phyloP scores from a whole-genome alignment of 2,888 invertebrate species.

The Zaprionus bogoriensis region DNA sequence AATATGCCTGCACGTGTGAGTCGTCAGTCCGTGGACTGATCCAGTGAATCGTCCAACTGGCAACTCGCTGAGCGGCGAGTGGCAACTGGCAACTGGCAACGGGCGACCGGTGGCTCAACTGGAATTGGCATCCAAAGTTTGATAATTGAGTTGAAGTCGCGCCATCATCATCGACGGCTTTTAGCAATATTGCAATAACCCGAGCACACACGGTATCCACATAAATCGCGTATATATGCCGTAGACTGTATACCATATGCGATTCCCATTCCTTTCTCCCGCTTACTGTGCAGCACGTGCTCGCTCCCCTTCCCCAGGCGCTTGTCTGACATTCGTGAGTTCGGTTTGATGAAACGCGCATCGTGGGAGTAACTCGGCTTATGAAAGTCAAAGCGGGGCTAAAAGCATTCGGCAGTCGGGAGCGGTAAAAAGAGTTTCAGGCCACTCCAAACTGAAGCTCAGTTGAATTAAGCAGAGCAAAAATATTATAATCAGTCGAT shows the following conservation, averaged over 20 bases:
- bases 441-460: too few relatives aligned
- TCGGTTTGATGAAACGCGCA: slow-evolving; percentile 47
- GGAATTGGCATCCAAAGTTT: slow-evolving; percentile 65
- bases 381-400: slow-evolving; percentile 36
- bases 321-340: slow-evolving; percentile 42
- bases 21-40: not conserved
- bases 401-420: slow-evolving; percentile 10
- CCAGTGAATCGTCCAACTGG: not conserved
- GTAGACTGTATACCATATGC: too few relatives aligned
- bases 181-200: slow-evolving; percentile 50
- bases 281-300: slow-evolving; percentile 48
- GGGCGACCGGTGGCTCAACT: slow-evolving; percentile 19
- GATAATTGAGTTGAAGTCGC: slow-evolving; percentile 73
- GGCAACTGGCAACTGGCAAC: too few relatives aligned
- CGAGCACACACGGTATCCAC: slow-evolving; percentile 20
- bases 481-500: too few relatives aligned
- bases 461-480: too few relatives aligned
- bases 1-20: slow-evolving; percentile 44
- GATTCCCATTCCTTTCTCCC: not conserved
- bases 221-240: slow-evolving; percentile 34
- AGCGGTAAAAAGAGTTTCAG: not conserved
- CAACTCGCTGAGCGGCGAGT: slow-evolving; percentile 17
- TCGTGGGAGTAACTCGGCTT: slow-evolving; percentile 19
- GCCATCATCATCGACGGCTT: slow-evolving; percentile 47
- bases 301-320: not conserved